Evolutionary conservation across 2,797 vertebrate species (phyloP).

Genomic region (Hapalemur alaotrensis): DNA sequence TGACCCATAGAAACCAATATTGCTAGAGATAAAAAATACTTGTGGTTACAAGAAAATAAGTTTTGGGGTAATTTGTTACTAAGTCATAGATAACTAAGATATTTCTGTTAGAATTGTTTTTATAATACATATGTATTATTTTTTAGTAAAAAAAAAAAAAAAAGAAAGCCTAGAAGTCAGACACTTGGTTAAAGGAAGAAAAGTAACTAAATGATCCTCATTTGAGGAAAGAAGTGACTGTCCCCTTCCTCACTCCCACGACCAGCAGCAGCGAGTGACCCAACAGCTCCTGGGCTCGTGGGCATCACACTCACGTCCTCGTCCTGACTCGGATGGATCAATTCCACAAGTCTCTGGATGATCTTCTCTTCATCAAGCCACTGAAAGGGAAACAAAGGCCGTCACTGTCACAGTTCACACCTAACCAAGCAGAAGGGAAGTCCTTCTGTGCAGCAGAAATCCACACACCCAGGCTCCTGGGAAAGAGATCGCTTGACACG

Average conservation of each 20-base stretch:
- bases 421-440: background rate
- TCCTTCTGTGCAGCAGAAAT: too few relatives aligned
- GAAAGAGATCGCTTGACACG: background rate
- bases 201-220: background rate
- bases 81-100: background rate
- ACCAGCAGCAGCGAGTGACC: background rate
- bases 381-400: conserved; percentile 80
- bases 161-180: background rate
- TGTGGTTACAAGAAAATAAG: background rate
- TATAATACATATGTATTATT: background rate
- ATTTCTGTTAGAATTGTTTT: background rate
- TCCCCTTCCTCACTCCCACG: background rate
- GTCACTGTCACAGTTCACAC: background rate
- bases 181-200: background rate
- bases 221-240: background rate
- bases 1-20: background rate
- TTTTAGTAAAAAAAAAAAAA: background rate
- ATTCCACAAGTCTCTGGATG: conserved; percentile 94
- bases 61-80: background rate
- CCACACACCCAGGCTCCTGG: background rate
- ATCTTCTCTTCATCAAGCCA: conserved; percentile 96
- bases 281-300: background rate
- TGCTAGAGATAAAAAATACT: background rate
- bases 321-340: conserved; percentile 94
- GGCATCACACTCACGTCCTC: conserved; percentile 91